These are phyloP conservation scores for Cynopterus brachyotis DNA, from an alignment of 2,113 vertebrate genomes.

Conservation along the genomic window DNA sequence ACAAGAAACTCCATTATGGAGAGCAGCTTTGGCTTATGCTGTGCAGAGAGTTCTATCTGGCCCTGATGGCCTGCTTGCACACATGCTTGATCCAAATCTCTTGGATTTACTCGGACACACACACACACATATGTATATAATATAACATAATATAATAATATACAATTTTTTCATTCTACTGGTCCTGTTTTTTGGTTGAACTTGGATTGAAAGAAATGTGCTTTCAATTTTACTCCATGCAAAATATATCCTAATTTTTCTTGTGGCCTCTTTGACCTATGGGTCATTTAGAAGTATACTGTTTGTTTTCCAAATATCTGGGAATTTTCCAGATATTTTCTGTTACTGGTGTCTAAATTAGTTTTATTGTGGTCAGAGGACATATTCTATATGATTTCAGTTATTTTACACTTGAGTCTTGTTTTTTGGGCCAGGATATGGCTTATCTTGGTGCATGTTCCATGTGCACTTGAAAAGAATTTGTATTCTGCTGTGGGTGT, in stretches of 20 bases:
- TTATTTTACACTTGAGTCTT: conserved; percentile 41
- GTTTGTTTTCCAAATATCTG: conserved; percentile 54
- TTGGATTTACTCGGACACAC: not conserved
- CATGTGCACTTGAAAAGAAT: conserved; percentile 30
- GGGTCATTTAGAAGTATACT: conserved; percentile 39
- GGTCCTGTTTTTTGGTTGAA: conserved; percentile 31
- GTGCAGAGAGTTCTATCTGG: not conserved
- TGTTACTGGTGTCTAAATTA: conserved; percentile 46
- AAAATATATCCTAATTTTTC: conserved; percentile 23
- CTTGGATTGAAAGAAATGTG: not conserved
- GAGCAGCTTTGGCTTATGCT: not conserved
- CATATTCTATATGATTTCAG: conserved; percentile 24
- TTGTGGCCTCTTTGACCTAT: not conserved
- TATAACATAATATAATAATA: not conserved
- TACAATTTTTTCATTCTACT: not conserved
- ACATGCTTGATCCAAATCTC: not conserved
- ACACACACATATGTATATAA: not conserved
- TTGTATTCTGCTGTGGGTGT: conserved; percentile 36
- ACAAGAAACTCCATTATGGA: not conserved
- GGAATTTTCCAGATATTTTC: conserved; percentile 48
- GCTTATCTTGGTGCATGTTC: conserved; percentile 21
- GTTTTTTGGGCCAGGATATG: not conserved
- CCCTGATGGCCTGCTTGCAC: not conserved
- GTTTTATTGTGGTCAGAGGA: conserved; percentile 31
- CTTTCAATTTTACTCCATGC: conserved; percentile 41